phyloP scores from a whole-genome alignment of 2,797 vertebrate species.

The Merluccius polli region DNA sequence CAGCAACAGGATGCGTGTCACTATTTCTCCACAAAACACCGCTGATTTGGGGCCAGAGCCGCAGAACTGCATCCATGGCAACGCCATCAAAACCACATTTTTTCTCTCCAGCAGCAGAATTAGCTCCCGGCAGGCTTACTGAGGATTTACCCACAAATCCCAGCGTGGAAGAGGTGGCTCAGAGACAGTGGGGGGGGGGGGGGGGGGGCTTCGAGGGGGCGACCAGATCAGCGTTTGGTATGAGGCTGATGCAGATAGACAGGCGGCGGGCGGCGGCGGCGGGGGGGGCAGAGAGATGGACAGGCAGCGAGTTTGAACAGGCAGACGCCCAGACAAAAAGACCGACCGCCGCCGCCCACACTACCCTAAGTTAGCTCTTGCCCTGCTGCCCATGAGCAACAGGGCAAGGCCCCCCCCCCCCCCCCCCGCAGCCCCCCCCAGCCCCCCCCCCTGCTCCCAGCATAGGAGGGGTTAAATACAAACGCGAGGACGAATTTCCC shows the following conservation, averaged over 20 bases:
- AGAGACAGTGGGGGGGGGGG: neutral
- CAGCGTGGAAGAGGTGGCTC: neutral
- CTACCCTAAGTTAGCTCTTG: no score
- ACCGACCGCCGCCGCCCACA: no score
- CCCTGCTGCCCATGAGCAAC: no score
- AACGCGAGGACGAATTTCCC: no score
- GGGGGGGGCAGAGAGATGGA: no score
- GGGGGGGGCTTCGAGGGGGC: no score
- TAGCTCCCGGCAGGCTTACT: neutral
- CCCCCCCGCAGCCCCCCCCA: no score
- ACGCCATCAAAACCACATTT: neutral
- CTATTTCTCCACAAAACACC: neutral
- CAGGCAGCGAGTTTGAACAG: neutral
- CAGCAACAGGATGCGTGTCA: neutral
- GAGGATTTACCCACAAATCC: neutral
- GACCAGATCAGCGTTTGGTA: neutral
- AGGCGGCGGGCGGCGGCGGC: no score
- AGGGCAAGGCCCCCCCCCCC: no score
- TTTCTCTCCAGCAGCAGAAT: neutral
- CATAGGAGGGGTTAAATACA: no score
- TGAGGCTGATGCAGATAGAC: neutral
- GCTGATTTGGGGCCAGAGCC: neutral
- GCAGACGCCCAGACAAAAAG: neutral
- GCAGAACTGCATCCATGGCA: neutral
- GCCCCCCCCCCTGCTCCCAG: no score